A percentile compares a stretch with the other conserved stretches of the same genome.
phyloP scores from a whole-genome alignment of 2,797 vertebrate genomes.

The Hippoglossus hippoglossus region DNA sequence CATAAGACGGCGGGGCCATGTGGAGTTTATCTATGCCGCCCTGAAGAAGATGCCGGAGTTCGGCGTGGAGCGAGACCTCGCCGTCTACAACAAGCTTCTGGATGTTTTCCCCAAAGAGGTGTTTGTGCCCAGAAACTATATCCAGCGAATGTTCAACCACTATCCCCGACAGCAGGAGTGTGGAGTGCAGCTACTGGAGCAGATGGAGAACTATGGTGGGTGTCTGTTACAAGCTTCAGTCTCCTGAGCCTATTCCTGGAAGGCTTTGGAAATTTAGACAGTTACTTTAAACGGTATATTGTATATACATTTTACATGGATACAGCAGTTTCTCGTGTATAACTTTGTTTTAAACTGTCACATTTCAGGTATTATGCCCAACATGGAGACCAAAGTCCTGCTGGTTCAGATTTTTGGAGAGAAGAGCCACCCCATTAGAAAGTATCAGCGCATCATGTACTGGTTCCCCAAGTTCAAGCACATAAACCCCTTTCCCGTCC shows the following conservation, averaged over 20 bases:
- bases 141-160: slow-evolving; percentile 91
- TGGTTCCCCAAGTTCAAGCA: slow-evolving; percentile 92
- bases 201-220: slow-evolving; percentile 91
- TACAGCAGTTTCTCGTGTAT: background rate
- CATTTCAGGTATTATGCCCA: slow-evolving; percentile 87
- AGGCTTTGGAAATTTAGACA: background rate
- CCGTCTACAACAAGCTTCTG: slow-evolving; percentile 89
- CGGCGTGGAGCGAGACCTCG: slow-evolving; percentile 87
- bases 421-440: slow-evolving; percentile 88
- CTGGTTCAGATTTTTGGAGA: slow-evolving; percentile 89
- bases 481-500: slow-evolving; percentile 87
- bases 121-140: slow-evolving; percentile 86
- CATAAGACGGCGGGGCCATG: slow-evolving; percentile 87
- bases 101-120: slow-evolving; percentile 93
- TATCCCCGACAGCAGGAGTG: slow-evolving; percentile 94
- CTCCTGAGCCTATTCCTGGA: background rate
- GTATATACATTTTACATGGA: background rate
- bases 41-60: slow-evolving; percentile 90
- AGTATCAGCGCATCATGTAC: slow-evolving; percentile 89
- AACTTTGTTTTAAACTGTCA: background rate
- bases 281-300: background rate
- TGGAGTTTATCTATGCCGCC: slow-evolving; percentile 93
- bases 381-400: slow-evolving; percentile 88
- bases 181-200: slow-evolving; percentile 87
- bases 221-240: background rate